Conservation (phyloP, 2,797 vertebrate species). For the Nyctibius grandis region DNA sequence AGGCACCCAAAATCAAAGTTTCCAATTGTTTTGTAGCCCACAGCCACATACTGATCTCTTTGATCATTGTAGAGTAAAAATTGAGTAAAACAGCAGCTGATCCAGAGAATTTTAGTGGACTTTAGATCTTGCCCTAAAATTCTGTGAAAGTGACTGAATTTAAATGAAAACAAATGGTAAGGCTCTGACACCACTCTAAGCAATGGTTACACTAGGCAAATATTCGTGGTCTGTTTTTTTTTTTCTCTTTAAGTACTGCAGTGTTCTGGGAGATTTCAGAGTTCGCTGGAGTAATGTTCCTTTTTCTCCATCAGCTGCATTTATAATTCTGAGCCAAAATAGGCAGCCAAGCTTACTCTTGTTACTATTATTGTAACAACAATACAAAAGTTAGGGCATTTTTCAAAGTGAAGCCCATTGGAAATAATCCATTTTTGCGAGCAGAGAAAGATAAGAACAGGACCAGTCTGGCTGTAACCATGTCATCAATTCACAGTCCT, state of each 20-base stretch:
- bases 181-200: neutral
- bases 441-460: neutral
- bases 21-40: neutral
- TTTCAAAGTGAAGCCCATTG: neutral
- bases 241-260: neutral
- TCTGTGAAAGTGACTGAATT: neutral
- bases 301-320: neutral
- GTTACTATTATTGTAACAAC: neutral
- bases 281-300: neutral
- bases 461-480: neutral
- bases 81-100: neutral
- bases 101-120: neutral
- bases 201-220: neutral
- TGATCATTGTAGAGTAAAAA: neutral
- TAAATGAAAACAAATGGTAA: neutral
- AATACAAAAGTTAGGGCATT: neutral
- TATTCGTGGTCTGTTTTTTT: neutral
- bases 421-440: slow-evolving; percentile 2
- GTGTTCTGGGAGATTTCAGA: neutral
- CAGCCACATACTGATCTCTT: neutral
- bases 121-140: neutral
- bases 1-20: neutral
- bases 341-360: neutral
- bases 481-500: neutral
- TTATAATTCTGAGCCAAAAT: slow-evolving; percentile 9